phyloP scores from a whole-genome alignment of 2,888 invertebrate genomes.

The Patella pellucida region DNA sequence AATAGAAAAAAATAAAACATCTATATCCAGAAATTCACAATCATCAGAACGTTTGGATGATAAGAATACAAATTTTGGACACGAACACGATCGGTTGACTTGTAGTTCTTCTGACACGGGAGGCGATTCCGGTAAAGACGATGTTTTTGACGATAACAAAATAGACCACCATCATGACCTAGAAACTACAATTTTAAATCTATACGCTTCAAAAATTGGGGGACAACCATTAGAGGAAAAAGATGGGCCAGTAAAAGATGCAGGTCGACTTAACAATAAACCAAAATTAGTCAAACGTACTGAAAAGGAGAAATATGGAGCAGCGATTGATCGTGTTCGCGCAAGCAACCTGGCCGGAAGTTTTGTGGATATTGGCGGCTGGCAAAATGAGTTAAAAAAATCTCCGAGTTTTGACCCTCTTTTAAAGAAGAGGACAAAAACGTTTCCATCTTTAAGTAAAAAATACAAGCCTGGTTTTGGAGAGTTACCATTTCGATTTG shows the following conservation, averaged over 20 bases:
- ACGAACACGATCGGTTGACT: not conserved
- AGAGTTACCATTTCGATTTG: not conserved
- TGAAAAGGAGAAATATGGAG: not conserved
- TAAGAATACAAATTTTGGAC: not conserved
- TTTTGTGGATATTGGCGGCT: constrained; percentile 5
- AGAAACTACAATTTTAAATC: too few species aligned
- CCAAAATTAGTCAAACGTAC: not conserved
- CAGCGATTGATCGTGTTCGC: not conserved
- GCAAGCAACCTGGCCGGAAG: not conserved
- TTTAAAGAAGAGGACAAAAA: not conserved
- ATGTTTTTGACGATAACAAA: not conserved
- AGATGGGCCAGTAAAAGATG: not conserved
- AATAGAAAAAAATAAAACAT: not conserved
- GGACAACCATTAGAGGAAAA: not conserved
- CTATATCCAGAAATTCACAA: not conserved
- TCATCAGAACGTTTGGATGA: not conserved
- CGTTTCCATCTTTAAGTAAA: not conserved
- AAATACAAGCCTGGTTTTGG: not conserved
- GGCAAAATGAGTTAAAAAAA: not conserved
- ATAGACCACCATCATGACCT: too few species aligned
- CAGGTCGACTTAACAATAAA: not conserved
- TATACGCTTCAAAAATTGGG: too few species aligned
- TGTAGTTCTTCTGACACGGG: not conserved
- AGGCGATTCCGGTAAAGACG: not conserved
- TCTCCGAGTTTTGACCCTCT: not conserved